phyloP scores from a whole-genome alignment of 2,888 invertebrate species.

The Lasiommata megera region DNA sequence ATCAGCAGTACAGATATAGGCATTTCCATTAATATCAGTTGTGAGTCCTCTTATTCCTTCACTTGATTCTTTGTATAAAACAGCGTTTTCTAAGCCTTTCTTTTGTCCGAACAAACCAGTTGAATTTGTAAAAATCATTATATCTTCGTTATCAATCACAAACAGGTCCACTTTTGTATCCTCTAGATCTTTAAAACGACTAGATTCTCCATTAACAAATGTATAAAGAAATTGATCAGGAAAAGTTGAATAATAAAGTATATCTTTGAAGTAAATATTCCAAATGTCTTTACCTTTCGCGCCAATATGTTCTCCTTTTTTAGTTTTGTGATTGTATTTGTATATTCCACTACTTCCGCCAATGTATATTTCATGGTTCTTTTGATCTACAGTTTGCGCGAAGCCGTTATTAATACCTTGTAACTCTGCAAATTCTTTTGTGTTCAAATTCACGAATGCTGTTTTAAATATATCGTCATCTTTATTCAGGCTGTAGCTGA shows the following conservation, averaged over 20 bases:
- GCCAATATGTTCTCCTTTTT: constrained; percentile 48
- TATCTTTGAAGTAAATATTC: constrained; percentile 57
- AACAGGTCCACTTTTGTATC: constrained; percentile 63
- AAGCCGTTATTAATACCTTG: constrained; percentile 54
- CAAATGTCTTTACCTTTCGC: constrained; percentile 52
- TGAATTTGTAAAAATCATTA: constrained; percentile 55
- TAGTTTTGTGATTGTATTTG: constrained; percentile 50
- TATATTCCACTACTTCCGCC: constrained; percentile 61
- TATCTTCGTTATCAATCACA: constrained; percentile 53
- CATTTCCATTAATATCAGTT: constrained; percentile 49
- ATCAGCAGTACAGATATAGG: constrained; percentile 49
- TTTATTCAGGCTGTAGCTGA: constrained; percentile 52
- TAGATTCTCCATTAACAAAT: constrained; percentile 43
- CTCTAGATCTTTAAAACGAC: constrained; percentile 55
- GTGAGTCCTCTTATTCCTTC: constrained; percentile 50
- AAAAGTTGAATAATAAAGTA: constrained; percentile 53
- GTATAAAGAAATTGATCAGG: constrained; percentile 58
- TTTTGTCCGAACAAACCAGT: constrained; percentile 57
- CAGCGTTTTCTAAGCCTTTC: constrained; percentile 51
- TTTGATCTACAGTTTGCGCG: constrained; percentile 56
- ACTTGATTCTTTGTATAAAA: constrained; percentile 38
- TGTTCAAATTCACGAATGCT: constrained; percentile 53
- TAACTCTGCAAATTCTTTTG: constrained; percentile 51
- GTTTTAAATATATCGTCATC: constrained; percentile 49
- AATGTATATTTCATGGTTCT: constrained; percentile 53